Base-by-base conservation (phyloP, 2,888 invertebrate species). In the Linyphia triangularis region DNA sequence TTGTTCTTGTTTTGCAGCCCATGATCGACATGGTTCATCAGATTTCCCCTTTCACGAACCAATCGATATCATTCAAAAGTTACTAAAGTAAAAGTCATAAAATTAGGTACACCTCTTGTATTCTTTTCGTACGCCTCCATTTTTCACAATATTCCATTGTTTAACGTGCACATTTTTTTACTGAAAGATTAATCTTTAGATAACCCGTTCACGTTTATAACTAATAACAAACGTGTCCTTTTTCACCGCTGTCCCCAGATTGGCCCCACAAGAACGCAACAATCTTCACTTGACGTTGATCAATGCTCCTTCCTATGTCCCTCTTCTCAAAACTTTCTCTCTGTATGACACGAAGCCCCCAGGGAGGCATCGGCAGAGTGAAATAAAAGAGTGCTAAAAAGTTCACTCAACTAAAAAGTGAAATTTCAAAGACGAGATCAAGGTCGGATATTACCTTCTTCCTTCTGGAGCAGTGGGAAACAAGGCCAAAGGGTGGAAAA, bases 391-490 rank as follows among this genome's bases (percentile, higher is more conserved):
- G 4, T 9, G n/a, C 51, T 51, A 51, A 51, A 51, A 51, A 51
- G 51, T 51, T 51, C 51, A n/a, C 9, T 51, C 51, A 51, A 51
- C 3, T 51, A 51, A n/a, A 51, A 51, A 51, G 51, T 51, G 51
- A 51, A 51, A 51, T 51, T 51, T 51, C 51, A 16, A 51, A n/a
- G 51, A n/a, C 51, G 51, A 16, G 51, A 51, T 51, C 51, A 51
- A 51, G 51, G 51, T 51, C 51, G 51, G 16, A n/a, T 51, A n/a
- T 33, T 9, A 33, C 4, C 5, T 33, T 33, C 33, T 33, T n/a
- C n/a, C 51, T n/a, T 51, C 51, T 51, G 51, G 51, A n/a, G 51
- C 51, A 51, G 51, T 51, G 51, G 51, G 51, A 51, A 51, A 51
- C 51, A 51, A 51, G 51, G 51, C 51, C 51, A 51, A n/a, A 51